Percentiles rank a stretch among this genome's conserved stretches.
Evolutionary conservation across 1,140 invertebrate species (phyloP).

Genomic region (Eriocheir sinensis): DNA sequence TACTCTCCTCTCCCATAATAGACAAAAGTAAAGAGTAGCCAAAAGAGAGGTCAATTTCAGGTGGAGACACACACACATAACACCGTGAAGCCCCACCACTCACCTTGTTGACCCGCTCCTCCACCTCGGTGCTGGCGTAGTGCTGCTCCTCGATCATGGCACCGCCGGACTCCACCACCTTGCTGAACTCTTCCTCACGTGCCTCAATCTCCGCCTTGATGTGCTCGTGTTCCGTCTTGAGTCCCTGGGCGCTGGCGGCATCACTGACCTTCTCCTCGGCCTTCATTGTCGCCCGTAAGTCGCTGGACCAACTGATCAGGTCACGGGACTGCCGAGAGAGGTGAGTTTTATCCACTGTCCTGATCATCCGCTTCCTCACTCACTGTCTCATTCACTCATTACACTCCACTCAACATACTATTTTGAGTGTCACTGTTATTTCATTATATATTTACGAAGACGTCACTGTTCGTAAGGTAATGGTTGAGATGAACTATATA

Average conservation of each 20-base stretch:
- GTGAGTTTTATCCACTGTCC: no score
- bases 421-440: no score
- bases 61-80: no score
- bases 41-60: no score
- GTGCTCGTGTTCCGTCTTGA: conserved; percentile 95
- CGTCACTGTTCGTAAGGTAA: no score
- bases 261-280: conserved; percentile 92
- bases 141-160: conserved; percentile 93
- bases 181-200: conserved; percentile 92
- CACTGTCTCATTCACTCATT: no score
- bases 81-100: neutral
- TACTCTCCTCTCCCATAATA: no score
- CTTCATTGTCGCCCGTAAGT: conserved; percentile 90
- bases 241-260: conserved; percentile 91
- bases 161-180: conserved; percentile 90
- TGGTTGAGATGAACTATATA: no score
- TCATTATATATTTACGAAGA: no score
- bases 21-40: no score
- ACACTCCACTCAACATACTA: no score
- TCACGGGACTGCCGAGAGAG: conserved; percentile 88
- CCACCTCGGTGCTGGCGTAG: conserved; percentile 85
- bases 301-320: conserved; percentile 93
- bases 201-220: conserved; percentile 97
- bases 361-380: no score
- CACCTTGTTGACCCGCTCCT: conserved; percentile 78